Evolutionary conservation across 2,113 vertebrate species (phyloP).

Genomic region (Chroicocephalus ridibundus): DNA sequence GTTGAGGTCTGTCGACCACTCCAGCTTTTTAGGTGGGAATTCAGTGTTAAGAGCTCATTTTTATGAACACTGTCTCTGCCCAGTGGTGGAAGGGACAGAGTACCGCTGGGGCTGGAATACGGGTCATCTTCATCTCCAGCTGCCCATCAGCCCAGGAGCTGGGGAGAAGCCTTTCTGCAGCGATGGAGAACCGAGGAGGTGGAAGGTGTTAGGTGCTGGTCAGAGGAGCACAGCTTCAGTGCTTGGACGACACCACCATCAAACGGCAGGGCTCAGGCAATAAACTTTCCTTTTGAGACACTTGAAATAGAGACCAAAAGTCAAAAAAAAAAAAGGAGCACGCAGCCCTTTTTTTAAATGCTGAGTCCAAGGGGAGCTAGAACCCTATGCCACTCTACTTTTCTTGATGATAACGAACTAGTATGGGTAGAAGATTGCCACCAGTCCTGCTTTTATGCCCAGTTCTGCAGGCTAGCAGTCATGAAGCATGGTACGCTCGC

Average conservation of each 20-base stretch:
- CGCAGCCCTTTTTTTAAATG: not conserved
- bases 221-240: rapidly evolving
- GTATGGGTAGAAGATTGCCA: not conserved
- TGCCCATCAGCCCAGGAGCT: rapidly evolving
- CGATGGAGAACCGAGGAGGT: not conserved
- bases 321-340: not conserved
- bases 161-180: not conserved
- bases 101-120: rapidly evolving
- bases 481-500: rapidly evolving
- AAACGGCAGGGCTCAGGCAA: rapidly evolving
- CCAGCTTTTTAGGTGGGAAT: not conserved
- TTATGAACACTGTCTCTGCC: not conserved
- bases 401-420: not conserved
- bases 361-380: not conserved
- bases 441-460: not conserved
- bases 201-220: not conserved
- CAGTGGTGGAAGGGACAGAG: not conserved
- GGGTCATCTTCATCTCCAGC: not conserved
- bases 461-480: not conserved
- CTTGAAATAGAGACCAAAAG: not conserved
- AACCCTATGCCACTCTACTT: not conserved
- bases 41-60: not conserved
- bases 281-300: not conserved
- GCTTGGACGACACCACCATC: not conserved
- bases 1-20: not conserved